phyloP scores from a whole-genome alignment of 2,888 invertebrate species.

The Drosophila anomalipes region DNA sequence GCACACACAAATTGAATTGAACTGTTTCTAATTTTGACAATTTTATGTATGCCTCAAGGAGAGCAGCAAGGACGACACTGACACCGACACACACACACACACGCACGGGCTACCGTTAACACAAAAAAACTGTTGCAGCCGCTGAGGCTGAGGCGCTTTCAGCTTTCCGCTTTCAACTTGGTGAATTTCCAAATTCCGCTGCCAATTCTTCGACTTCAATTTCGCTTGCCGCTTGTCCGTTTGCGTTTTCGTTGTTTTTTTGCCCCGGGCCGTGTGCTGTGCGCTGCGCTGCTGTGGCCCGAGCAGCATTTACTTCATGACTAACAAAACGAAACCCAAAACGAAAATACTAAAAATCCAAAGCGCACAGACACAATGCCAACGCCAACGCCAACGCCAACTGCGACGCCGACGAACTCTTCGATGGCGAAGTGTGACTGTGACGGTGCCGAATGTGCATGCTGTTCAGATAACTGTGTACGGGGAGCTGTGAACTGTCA shows the following conservation, averaged over 20 bases:
- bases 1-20: constrained; percentile 69
- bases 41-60: constrained; percentile 72
- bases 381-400: constrained; percentile 6
- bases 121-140: constrained; percentile 63
- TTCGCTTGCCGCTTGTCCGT: neutral
- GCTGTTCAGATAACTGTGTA: constrained; percentile 62
- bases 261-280: constrained; percentile 40
- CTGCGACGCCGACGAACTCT: constrained; percentile 35
- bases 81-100: constrained; percentile 1
- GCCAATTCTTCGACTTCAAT: constrained; percentile 17
- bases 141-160: constrained; percentile 44
- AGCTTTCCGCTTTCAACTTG: constrained; percentile 16
- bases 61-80: constrained; percentile 19
- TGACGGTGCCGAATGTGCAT: constrained; percentile 67
- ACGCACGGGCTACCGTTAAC: neutral
- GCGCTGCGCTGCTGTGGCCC: constrained; percentile 54
- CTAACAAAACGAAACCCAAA: constrained; percentile 60
- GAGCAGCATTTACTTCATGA: constrained; percentile 77
- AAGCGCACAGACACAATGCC: constrained; percentile 59
- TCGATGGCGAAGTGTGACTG: constrained; percentile 67
- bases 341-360: constrained; percentile 43
- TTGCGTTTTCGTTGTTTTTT: constrained; percentile 15
- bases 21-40: constrained; percentile 76
- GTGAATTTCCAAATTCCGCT: constrained; percentile 44
- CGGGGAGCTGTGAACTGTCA: constrained; percentile 13